Conservation (phyloP, 2,888 invertebrate species). For the Lysandra coridon region DNA sequence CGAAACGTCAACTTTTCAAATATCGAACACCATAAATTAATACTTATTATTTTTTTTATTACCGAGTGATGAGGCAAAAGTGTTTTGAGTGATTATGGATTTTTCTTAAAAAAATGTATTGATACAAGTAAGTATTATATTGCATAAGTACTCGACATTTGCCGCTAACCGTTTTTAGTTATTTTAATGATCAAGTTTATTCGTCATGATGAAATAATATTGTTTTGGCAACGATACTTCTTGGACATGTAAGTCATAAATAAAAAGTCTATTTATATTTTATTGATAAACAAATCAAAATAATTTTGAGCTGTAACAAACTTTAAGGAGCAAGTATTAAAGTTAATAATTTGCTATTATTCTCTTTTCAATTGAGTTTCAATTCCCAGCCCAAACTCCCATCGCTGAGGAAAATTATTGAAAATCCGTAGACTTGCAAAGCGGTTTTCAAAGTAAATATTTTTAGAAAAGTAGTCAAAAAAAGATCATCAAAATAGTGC, state of each 20-base stretch:
- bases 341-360: too few relatives aligned
- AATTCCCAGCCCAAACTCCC: too few relatives aligned
- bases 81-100: constrained; percentile 26
- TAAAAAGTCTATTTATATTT: not conserved
- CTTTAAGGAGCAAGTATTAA: too few relatives aligned
- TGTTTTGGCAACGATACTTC: not conserved
- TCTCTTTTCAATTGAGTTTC: too few relatives aligned
- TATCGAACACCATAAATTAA: not conserved
- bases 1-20: constrained; percentile 18
- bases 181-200: not conserved
- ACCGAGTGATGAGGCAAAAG: constrained; percentile 1
- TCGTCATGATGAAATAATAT: not conserved
- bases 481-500: not conserved
- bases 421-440: not conserved
- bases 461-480: not conserved
- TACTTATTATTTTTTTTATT: not conserved
- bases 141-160: not conserved
- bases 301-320: not conserved
- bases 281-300: not conserved
- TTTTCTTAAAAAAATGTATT: not conserved
- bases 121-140: constrained; percentile 13
- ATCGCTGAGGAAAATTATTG: not conserved
- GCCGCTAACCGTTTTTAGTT: not conserved
- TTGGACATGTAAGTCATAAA: not conserved
- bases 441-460: not conserved